Percentiles rank a stretch among this genome's conserved stretches.
Conservation (phyloP, 53 echinoderm and acorn worm genomes). For the Apostichopus leukothele region DNA sequence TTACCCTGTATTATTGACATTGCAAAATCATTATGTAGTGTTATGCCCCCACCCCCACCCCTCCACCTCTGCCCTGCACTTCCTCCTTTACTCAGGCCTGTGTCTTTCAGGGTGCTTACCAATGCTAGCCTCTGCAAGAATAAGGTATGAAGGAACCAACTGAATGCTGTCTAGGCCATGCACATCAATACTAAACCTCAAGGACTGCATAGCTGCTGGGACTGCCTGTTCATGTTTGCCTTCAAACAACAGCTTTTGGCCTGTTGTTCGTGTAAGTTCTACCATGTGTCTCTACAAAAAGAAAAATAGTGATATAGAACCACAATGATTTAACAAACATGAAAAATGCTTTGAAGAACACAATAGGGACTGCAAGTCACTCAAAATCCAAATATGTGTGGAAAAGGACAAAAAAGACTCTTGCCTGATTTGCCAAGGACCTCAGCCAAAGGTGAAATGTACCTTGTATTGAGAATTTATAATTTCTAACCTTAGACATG, state of each 20-base stretch:
- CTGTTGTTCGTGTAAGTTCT: slow-evolving; percentile 89
- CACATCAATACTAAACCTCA: slow-evolving; percentile 94
- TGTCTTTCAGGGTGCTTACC: slow-evolving; percentile 52
- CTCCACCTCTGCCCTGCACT: background rate
- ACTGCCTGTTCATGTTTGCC: slow-evolving; percentile 97
- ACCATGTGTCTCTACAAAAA: slow-evolving; percentile 81
- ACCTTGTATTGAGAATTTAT: too few species aligned
- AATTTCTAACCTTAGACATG: too few species aligned
- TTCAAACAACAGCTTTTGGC: slow-evolving; percentile 96
- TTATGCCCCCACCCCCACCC: background rate
- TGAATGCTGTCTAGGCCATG: slow-evolving; percentile 95
- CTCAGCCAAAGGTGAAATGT: too few species aligned
- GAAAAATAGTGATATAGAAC: background rate
- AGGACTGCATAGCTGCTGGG: slow-evolving; percentile 95
- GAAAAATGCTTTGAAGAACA: background rate
- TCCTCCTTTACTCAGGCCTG: background rate
- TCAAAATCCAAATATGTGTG: too few species aligned
- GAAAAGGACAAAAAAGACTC: too few species aligned
- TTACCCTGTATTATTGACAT: too few species aligned
- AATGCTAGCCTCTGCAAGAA: slow-evolving; percentile 90
- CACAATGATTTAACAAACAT: background rate
- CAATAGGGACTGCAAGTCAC: too few species aligned
- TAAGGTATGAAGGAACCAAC: slow-evolving; percentile 93
- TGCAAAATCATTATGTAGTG: background rate
- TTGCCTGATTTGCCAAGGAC: too few species aligned